A percentile compares a stretch with the other conserved stretches of the same genome.
These are phyloP conservation scores for Aegithalos caudatus DNA, from an alignment of 2,113 vertebrate species.

Conservation along the genomic window DNA sequence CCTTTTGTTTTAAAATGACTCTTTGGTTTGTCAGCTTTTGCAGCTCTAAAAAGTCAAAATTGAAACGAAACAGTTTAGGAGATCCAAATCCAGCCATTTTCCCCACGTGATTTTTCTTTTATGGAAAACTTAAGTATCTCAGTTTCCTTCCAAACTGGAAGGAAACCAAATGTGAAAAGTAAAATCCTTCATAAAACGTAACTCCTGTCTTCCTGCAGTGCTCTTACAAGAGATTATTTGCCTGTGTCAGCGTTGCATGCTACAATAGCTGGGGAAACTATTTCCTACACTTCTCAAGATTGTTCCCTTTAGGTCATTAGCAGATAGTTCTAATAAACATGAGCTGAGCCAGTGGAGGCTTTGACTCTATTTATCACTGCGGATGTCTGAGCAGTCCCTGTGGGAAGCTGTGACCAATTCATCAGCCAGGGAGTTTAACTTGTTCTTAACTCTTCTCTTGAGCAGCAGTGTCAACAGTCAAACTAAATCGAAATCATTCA, in stretches of 20 bases:
- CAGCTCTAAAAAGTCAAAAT: neutral
- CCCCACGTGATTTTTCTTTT: conserved; percentile 29
- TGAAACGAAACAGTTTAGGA: neutral
- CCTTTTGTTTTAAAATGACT: conserved; percentile 22
- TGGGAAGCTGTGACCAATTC: conserved; percentile 28
- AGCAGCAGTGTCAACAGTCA: neutral
- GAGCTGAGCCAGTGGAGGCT: conserved; percentile 29
- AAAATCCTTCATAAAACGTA: conserved; percentile 41
- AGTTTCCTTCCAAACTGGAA: conserved; percentile 42
- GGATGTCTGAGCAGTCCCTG: conserved; percentile 21
- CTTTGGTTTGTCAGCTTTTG: neutral
- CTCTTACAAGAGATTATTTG: conserved; percentile 9
- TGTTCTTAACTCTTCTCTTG: conserved; percentile 1
- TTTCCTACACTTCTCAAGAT: conserved; percentile 17
- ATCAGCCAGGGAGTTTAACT: conserved; percentile 18
- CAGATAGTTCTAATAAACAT: conserved; percentile 61
- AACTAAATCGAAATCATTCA: neutral
- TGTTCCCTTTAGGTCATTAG: conserved; percentile 58
- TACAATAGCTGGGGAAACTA: conserved; percentile 23
- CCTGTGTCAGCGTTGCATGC: neutral
- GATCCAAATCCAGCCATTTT: neutral
- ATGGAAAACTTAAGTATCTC: conserved; percentile 31
- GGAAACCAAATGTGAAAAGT: conserved; percentile 20
- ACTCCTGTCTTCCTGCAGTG: conserved; percentile 21
- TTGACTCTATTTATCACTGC: conserved; percentile 42